These are phyloP conservation scores for Lathamus discolor DNA, from an alignment of 2,113 vertebrate genomes.

Conservation along the genomic window DNA sequence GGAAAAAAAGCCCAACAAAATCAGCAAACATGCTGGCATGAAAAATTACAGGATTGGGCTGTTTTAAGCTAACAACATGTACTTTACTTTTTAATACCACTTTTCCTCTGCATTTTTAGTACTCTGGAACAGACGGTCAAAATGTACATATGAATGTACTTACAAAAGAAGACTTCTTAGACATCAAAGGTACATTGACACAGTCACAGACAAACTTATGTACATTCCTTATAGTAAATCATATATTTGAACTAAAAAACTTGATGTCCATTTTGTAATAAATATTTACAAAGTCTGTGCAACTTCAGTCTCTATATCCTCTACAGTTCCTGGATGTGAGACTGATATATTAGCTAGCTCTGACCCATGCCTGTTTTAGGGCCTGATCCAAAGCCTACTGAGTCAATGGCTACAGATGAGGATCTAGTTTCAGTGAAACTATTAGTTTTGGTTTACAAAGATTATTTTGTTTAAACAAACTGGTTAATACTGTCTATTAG, in stretches of 20 bases:
- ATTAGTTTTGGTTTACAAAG: constrained; percentile 32
- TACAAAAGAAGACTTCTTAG: not conserved
- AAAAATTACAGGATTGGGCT: not conserved
- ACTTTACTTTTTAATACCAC: not conserved
- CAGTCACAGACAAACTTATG: not conserved
- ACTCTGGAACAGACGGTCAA: not conserved
- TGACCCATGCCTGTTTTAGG: constrained; percentile 53
- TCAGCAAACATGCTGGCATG: not conserved
- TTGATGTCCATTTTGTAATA: not conserved
- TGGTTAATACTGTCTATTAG: not conserved
- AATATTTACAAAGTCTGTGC: not conserved
- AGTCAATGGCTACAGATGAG: constrained; percentile 20
- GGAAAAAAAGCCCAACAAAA: not conserved
- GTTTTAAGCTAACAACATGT: not conserved
- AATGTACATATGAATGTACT: not conserved
- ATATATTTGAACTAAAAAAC: not conserved
- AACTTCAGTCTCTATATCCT: constrained; percentile 4
- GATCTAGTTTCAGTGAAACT: constrained; percentile 66
- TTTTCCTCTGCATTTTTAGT: not conserved
- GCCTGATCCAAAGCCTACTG: constrained; percentile 29
- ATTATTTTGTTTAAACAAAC: constrained; percentile 35
- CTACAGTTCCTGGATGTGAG: not conserved
- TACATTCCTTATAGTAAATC: not conserved
- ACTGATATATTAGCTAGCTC: not conserved
- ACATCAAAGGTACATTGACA: not conserved